A percentile compares a stretch with the other conserved stretches of the same genome.
Evolutionary conservation across 1,140 invertebrate genomes (phyloP).

Genomic region (Brachionus calyciflorus): DNA sequence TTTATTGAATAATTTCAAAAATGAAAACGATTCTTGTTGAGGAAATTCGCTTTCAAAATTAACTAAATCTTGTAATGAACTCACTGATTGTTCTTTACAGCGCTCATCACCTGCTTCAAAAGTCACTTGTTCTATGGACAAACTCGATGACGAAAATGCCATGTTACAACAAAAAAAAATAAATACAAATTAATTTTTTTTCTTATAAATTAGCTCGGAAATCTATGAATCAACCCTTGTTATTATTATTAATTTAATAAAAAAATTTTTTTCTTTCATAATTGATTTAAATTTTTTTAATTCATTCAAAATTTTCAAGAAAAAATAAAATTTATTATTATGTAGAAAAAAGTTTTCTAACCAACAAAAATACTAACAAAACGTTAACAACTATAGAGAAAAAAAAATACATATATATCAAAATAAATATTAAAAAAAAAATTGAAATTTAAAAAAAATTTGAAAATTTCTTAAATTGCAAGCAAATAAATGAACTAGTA

Average conservation of each 20-base stretch:
- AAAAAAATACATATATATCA: not conserved
- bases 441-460: too few relatives aligned
- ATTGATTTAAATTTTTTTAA: too few relatives aligned
- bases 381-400: not conserved
- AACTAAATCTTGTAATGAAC: not conserved
- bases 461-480: too few relatives aligned
- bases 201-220: too few relatives aligned
- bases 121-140: slow-evolving; percentile 32
- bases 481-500: not conserved
- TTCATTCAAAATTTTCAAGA: too few relatives aligned
- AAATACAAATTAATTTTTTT: too few relatives aligned
- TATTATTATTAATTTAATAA: too few relatives aligned
- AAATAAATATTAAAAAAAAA: not conserved
- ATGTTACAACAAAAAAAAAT: too few relatives aligned
- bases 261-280: too few relatives aligned
- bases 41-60: slow-evolving; percentile 40
- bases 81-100: slow-evolving; percentile 1
- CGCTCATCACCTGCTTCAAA: slow-evolving; percentile 30
- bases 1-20: slow-evolving; percentile 6
- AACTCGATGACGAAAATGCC: slow-evolving; percentile 14
- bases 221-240: too few relatives aligned
- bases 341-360: too few relatives aligned
- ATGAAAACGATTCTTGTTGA: not conserved
- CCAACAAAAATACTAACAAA: slow-evolving; percentile 1
- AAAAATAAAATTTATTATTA: too few relatives aligned